A percentile compares a stretch with the other conserved stretches of the same genome.
Evolutionary conservation across 2,888 invertebrate species (phyloP).

Genomic region (Drosophila mulleri): DNA sequence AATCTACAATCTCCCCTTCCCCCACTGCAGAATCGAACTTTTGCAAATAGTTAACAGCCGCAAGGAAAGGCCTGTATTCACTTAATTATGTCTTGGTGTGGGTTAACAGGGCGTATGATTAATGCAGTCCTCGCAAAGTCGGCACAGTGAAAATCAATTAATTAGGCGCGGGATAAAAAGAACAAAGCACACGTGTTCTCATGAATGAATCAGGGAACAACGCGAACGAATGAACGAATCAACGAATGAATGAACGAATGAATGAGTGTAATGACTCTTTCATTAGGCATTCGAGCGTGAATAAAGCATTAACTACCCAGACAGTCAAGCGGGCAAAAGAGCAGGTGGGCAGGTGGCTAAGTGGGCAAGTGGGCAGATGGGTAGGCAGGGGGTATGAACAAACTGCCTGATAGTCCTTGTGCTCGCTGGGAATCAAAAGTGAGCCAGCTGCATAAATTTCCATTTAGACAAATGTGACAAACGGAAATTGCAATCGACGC

Average conservation of each 20-base stretch:
- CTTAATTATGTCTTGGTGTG: conserved; percentile 3
- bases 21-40: conserved; percentile 2
- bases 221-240: conserved; percentile 51
- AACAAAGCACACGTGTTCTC: conserved; percentile 45
- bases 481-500: conserved; percentile 75
- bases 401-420: background rate
- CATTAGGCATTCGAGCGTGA: conserved; percentile 65
- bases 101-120: conserved; percentile 66
- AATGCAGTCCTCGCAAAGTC: conserved; percentile 40
- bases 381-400: background rate
- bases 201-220: conserved; percentile 59
- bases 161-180: conserved; percentile 47
- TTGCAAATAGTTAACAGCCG: conserved; percentile 9
- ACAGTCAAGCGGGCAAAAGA: background rate
- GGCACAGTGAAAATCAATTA: conserved; percentile 64
- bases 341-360: background rate
- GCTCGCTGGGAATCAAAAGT: conserved; percentile 21
- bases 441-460: conserved; percentile 67
- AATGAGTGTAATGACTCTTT: conserved; percentile 71
- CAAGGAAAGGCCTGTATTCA: background rate
- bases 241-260: conserved; percentile 53
- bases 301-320: conserved; percentile 61
- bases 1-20: no score
- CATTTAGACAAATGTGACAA: conserved; percentile 76
- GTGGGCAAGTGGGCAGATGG: no score